Percentiles rank a stretch among this genome's conserved stretches.
Conservation (phyloP, 2,888 invertebrate species). For the Drosophila eohydei region DNA sequence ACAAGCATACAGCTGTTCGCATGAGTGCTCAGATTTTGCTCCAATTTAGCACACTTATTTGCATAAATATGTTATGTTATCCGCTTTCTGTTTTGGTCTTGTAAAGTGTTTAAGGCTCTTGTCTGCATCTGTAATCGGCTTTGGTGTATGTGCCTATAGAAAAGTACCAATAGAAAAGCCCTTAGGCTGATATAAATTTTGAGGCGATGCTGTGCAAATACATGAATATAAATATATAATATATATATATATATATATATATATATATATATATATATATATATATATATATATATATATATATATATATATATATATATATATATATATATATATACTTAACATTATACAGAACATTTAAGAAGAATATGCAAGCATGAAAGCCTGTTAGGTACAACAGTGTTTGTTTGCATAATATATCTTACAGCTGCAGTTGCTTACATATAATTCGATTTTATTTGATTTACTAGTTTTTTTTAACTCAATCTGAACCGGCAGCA, state of each 20-base stretch:
- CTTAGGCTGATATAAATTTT: conserved; percentile 15
- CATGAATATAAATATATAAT: not conserved
- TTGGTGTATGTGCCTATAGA: not conserved
- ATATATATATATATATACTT: too few species aligned
- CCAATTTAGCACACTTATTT: conserved; percentile 41
- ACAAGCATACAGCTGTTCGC: conserved; percentile 21
- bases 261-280: too few species aligned
- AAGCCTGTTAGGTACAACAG: too few species aligned
- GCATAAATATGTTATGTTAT: not conserved
- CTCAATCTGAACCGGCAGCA: not conserved
- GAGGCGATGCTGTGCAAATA: not conserved
- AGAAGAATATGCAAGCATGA: too few species aligned
- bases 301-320: not conserved
- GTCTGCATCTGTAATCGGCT: not conserved
- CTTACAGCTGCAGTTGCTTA: too few species aligned
- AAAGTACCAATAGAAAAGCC: not conserved
- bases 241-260: not conserved
- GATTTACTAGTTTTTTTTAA: too few species aligned
- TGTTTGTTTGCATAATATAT: too few species aligned
- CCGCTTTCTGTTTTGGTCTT: conserved; percentile 9
- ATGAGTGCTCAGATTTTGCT: conserved; percentile 47
- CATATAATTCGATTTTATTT: too few species aligned
- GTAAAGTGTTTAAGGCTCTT: conserved; percentile 11
- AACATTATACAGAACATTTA: too few species aligned
- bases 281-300: too few species aligned